Conservation (phyloP, 2,113 vertebrate genomes). For the Xyliphius kryptos region DNA sequence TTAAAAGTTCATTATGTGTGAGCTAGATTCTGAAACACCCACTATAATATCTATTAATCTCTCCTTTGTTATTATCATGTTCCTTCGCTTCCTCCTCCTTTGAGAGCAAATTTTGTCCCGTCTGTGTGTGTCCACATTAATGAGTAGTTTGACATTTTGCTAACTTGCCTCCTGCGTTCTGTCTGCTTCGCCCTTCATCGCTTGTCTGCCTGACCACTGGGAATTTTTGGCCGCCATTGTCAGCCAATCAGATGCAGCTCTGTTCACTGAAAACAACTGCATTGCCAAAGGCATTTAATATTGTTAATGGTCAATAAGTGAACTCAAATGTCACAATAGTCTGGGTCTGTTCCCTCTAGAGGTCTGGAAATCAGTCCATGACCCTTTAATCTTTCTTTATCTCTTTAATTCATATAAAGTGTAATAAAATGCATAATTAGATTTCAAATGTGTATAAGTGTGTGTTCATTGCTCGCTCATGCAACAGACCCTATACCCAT, state of each 20-base stretch:
- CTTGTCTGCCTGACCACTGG: conserved; percentile 31
- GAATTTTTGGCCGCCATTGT: too few relatives aligned
- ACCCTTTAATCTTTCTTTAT: conserved; percentile 9
- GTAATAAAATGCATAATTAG: too few relatives aligned
- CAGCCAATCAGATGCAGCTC: conserved; percentile 33
- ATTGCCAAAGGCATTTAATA: conserved; percentile 44
- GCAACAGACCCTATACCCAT: too few relatives aligned
- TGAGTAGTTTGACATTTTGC: conserved; percentile 43
- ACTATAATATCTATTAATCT: too few relatives aligned
- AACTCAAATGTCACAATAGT: conserved; percentile 47
- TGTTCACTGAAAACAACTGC: conserved; percentile 39
- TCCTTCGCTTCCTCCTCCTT: too few relatives aligned
- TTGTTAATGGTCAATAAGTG: conserved; percentile 46
- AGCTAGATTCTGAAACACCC: too few relatives aligned
- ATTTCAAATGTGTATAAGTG: too few relatives aligned
- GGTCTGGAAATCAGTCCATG: conserved; percentile 26
- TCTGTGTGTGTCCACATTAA: conserved; percentile 40
- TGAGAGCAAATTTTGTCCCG: conserved; percentile 30
- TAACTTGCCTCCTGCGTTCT: conserved; percentile 34
- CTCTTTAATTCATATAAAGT: conserved; percentile 23
- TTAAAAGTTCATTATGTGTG: too few relatives aligned
- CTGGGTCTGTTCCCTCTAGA: conserved; percentile 29
- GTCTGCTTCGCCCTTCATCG: conserved; percentile 33
- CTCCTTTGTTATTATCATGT: too few relatives aligned
- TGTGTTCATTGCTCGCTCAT: too few relatives aligned